These are phyloP conservation scores for Pterostichus madidus DNA, from an alignment of 2,888 invertebrate species.

Conservation along the genomic window DNA sequence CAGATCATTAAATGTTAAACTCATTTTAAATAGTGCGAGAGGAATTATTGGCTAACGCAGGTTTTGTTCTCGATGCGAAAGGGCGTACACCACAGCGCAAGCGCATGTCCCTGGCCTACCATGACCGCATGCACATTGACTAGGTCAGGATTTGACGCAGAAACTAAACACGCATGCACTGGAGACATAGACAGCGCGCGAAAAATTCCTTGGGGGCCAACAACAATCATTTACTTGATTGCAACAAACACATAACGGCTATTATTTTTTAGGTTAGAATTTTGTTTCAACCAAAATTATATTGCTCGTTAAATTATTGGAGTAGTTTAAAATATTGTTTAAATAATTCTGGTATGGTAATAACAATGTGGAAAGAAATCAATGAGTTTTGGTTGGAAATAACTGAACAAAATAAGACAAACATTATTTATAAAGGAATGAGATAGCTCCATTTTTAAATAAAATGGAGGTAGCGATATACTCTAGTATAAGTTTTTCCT, in stretches of 20 bases:
- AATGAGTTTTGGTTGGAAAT: too few relatives aligned
- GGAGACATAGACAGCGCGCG: slow-evolving; percentile 17
- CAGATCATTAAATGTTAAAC: background rate
- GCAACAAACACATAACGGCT: too few relatives aligned
- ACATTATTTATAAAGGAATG: slow-evolving; percentile 41
- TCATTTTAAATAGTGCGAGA: too few relatives aligned
- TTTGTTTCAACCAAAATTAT: too few relatives aligned
- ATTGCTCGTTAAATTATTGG: too few relatives aligned
- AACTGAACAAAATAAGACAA: background rate
- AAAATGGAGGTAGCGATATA: too few relatives aligned
- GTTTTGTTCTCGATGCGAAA: slow-evolving; percentile 24
- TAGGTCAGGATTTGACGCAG: slow-evolving; percentile 62
- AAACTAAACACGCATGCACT: slow-evolving; percentile 61
- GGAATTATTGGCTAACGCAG: background rate
- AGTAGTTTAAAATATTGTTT: too few relatives aligned
- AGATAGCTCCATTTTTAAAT: too few relatives aligned
- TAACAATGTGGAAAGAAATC: too few relatives aligned
- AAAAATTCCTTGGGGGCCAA: slow-evolving; percentile 5
- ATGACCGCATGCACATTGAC: slow-evolving; percentile 44
- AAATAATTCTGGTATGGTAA: too few relatives aligned
- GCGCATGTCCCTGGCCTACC: slow-evolving; percentile 54
- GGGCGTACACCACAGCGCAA: slow-evolving; percentile 57
- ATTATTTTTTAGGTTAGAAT: too few relatives aligned
- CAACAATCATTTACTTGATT: background rate
- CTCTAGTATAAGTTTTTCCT: too few relatives aligned